phyloP scores from a whole-genome alignment of 2,797 vertebrate species.

The Myiotriccus ornatus region DNA sequence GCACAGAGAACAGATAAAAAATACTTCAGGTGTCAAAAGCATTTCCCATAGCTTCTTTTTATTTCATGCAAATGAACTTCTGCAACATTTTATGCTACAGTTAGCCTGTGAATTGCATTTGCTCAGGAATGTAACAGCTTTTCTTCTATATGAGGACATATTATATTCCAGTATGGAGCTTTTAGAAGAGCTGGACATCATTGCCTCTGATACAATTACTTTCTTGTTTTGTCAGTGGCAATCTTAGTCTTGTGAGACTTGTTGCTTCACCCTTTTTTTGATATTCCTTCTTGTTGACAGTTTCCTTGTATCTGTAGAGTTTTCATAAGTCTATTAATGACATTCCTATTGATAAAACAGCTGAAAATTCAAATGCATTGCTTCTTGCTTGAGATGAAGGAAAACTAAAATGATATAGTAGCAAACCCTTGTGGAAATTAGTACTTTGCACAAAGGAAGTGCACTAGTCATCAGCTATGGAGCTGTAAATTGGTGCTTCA shows the following conservation, averaged over 20 bases:
- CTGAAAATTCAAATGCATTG: not conserved
- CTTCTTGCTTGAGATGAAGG: not conserved
- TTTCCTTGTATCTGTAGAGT: not conserved
- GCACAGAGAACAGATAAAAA: not conserved
- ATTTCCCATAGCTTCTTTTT: not conserved
- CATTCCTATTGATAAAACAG: not conserved
- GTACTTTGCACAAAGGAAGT: not conserved
- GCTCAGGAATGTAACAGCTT: not conserved
- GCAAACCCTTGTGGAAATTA: not conserved
- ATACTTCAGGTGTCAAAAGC: not conserved
- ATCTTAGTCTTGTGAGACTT: not conserved
- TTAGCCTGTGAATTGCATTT: not conserved
- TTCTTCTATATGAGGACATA: not conserved
- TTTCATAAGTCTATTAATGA: not conserved
- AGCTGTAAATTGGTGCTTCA: not conserved
- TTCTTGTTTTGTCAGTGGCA: not conserved
- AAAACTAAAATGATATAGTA: not conserved
- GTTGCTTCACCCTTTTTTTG: not conserved
- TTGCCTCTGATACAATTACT: not conserved
- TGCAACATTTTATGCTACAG: not conserved
- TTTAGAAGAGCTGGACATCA: not conserved
- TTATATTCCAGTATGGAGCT: not conserved
- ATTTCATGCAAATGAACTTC: not conserved
- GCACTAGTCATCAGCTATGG: rapidly evolving
- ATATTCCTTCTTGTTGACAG: not conserved